phyloP scores from a whole-genome alignment of 2,888 invertebrate genomes.

The Dryobotodes eremita region DNA sequence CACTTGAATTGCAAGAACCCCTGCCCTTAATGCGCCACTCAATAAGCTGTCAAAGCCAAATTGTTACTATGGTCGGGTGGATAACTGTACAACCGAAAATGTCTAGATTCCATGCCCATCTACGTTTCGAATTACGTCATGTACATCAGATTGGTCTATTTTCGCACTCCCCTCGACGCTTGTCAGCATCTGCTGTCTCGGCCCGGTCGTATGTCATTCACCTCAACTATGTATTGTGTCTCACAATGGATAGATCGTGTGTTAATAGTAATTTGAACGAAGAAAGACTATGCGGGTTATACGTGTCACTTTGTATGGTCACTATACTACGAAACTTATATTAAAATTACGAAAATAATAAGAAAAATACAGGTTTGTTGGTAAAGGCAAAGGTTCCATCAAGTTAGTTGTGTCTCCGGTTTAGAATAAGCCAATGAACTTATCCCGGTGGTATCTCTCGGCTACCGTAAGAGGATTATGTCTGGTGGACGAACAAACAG shows the following conservation, averaged over 20 bases:
- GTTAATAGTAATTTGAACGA: constrained; percentile 39
- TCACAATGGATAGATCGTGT: constrained; percentile 53
- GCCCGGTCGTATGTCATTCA: constrained; percentile 71
- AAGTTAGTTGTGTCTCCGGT: constrained; percentile 21
- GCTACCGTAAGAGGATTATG: constrained; percentile 49
- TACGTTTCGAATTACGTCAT: constrained; percentile 48
- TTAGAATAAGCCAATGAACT: constrained; percentile 28
- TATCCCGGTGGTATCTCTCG: constrained; percentile 16
- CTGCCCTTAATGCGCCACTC: no score
- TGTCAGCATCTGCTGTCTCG: constrained; percentile 63
- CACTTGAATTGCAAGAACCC: neutral
- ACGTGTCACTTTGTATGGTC: neutral
- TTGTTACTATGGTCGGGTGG: neutral
- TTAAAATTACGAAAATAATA: neutral
- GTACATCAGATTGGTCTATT: constrained; percentile 72
- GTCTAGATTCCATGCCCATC: constrained; percentile 33
- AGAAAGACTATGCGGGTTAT: constrained; percentile 10
- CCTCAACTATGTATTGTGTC: constrained; percentile 73
- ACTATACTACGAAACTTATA: no score
- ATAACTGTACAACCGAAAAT: constrained; percentile 16
- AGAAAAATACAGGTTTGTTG: neutral
- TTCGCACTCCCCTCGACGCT: constrained; percentile 66
- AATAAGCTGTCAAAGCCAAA: neutral
- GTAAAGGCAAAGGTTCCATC: neutral
- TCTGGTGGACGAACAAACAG: constrained; percentile 33